A percentile compares a stretch with the other conserved stretches of the same genome.
These are phyloP conservation scores for Aeoliscus strigatus DNA, from an alignment of 2,797 vertebrate genomes.

Conservation along the genomic window DNA sequence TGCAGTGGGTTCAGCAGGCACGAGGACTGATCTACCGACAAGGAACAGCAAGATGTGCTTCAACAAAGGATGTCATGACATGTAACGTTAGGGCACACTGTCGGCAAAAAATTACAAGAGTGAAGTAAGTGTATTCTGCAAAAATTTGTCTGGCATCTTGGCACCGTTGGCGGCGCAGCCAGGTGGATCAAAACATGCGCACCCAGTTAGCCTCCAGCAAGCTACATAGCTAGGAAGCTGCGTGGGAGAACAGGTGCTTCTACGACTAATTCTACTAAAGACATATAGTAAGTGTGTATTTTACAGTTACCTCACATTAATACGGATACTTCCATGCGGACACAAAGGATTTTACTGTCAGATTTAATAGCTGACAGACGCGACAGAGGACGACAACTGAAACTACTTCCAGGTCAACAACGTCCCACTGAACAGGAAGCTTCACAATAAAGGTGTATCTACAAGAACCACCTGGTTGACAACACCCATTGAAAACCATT, in stretches of 20 bases:
- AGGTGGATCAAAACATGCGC: accelerated
- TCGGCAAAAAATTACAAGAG: no score
- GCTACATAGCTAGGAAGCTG: background rate
- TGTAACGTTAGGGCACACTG: no score
- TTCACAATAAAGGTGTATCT: slow-evolving; percentile 37
- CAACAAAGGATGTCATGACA: no score
- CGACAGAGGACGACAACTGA: accelerated
- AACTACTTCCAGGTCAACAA: slow-evolving; percentile 19
- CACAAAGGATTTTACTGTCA: background rate
- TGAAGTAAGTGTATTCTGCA: background rate
- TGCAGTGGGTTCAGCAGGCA: no score
- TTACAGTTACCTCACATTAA: slow-evolving; percentile 10
- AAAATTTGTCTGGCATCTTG: background rate
- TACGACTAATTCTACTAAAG: no score
- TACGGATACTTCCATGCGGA: background rate
- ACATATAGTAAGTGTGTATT: background rate
- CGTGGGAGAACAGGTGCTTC: background rate
- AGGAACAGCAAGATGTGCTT: no score
- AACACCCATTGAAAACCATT: slow-evolving; percentile 2
- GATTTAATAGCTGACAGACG: background rate
- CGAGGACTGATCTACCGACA: no score
- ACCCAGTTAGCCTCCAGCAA: background rate
- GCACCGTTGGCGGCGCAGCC: slow-evolving; percentile 10
- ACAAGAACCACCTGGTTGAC: accelerated
- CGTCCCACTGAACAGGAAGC: accelerated